Percentiles rank a stretch among this genome's conserved stretches.
Conservation (phyloP, 2,113 vertebrate species). For the Thamnophis sirtalis region DNA sequence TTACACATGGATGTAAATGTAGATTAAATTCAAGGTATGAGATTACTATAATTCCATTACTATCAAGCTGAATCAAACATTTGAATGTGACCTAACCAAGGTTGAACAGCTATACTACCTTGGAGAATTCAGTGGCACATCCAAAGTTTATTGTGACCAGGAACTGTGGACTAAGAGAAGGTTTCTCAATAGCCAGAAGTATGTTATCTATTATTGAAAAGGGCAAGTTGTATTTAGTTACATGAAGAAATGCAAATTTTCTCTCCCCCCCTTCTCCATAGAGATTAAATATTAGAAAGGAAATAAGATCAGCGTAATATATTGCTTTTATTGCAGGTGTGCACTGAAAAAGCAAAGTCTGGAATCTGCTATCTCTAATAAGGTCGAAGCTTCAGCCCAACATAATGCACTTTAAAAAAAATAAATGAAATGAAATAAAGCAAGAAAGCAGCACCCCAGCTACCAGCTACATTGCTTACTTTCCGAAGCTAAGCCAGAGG, state of each 20-base stretch:
- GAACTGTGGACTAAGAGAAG: background rate
- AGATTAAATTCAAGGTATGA: background rate
- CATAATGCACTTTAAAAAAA: constrained; percentile 60
- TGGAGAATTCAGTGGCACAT: background rate
- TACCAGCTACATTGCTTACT: constrained; percentile 72
- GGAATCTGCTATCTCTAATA: constrained; percentile 28
- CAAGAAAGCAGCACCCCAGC: constrained; percentile 42
- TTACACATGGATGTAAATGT: background rate
- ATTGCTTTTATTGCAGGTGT: constrained; percentile 18
- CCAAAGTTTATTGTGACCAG: background rate
- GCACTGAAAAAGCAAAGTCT: constrained; percentile 41
- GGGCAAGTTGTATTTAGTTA: background rate
- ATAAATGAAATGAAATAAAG: constrained; percentile 41
- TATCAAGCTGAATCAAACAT: background rate
- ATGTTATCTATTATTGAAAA: background rate
- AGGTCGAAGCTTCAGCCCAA: constrained; percentile 53
- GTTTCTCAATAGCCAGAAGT: background rate
- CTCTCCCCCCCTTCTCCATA: background rate
- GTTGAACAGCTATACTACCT: background rate
- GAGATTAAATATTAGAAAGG: constrained; percentile 20
- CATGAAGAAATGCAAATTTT: background rate
- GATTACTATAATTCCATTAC: background rate
- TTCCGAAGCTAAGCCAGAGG: constrained; percentile 77
- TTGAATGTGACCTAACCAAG: background rate
- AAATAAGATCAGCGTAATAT: background rate